phyloP scores from a whole-genome alignment of 2,888 invertebrate species.

The Coleophora flavipennella region DNA sequence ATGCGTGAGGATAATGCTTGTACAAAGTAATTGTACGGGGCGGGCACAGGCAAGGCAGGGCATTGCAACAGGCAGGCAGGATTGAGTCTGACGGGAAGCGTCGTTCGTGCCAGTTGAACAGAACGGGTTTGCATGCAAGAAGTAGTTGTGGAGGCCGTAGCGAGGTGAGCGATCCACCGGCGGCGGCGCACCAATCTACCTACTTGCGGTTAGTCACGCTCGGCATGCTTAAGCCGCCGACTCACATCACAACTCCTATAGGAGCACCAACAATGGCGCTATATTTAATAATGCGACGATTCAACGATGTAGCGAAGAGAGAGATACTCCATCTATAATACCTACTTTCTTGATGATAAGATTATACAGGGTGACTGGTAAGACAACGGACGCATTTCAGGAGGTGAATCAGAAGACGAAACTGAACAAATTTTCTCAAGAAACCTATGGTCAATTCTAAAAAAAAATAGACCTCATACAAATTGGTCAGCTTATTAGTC shows the following conservation, averaged over 20 bases:
- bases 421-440: too few relatives aligned
- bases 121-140: slow-evolving; percentile 59
- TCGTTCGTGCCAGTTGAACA: slow-evolving; percentile 35
- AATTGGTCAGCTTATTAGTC: too few relatives aligned
- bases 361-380: too few relatives aligned
- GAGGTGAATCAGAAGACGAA: too few relatives aligned
- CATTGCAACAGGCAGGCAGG: slow-evolving; percentile 3
- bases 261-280: slow-evolving; percentile 30
- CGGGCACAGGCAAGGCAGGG: not conserved
- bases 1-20: not conserved
- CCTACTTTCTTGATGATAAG: too few relatives aligned
- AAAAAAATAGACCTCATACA: too few relatives aligned
- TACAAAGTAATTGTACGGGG: not conserved
- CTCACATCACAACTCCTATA: slow-evolving; percentile 32
- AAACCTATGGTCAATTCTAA: too few relatives aligned
- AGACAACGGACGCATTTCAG: too few relatives aligned
- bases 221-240: slow-evolving; percentile 46
- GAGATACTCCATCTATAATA: not conserved
- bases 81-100: slow-evolving; percentile 11
- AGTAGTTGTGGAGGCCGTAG: slow-evolving; percentile 56
- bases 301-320: slow-evolving; percentile 4
- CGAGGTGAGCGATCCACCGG: slow-evolving; percentile 55
- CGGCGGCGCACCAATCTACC: slow-evolving; percentile 30
- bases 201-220: slow-evolving; percentile 55
- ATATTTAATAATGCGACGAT: not conserved